phyloP scores from a whole-genome alignment of 2,113 vertebrate species.

The Cavia porcellus region DNA sequence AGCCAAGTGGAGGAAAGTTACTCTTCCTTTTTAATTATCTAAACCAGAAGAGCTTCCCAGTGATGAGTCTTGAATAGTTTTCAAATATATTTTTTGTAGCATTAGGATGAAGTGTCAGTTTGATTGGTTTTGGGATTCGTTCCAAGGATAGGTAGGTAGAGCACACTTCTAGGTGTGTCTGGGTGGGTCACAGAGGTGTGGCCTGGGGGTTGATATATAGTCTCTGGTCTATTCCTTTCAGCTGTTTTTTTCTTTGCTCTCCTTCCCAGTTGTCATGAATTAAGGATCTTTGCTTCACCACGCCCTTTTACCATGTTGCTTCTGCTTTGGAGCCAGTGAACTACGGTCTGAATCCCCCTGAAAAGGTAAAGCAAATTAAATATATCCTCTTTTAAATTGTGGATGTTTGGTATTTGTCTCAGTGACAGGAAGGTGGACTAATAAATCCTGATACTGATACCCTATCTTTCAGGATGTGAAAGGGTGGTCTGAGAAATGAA shows the following conservation, averaged over 20 bases:
- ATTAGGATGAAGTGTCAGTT: neutral
- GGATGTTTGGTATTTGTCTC: neutral
- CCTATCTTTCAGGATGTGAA: neutral
- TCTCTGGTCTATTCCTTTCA: neutral
- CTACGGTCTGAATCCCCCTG: neutral
- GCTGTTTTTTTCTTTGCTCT: neutral
- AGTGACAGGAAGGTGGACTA: neutral
- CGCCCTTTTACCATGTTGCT: neutral
- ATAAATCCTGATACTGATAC: neutral
- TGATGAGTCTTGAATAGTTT: neutral
- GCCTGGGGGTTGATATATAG: neutral
- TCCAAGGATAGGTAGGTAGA: neutral
- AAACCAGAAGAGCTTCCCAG: conserved; percentile 34
- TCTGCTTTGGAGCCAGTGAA: neutral
- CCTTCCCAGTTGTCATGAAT: neutral
- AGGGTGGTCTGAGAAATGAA: neutral
- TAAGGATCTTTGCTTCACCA: neutral
- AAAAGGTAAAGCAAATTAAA: neutral
- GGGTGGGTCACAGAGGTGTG: neutral
- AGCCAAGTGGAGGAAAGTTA: neutral
- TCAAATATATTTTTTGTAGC: neutral
- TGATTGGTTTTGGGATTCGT: neutral
- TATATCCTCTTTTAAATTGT: neutral
- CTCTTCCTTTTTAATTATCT: neutral
- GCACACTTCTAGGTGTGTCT: neutral